Percentiles rank a stretch among this genome's conserved stretches.
These are phyloP conservation scores for Oligia strigilis DNA, from an alignment of 2,888 invertebrate genomes.

Conservation along the genomic window DNA sequence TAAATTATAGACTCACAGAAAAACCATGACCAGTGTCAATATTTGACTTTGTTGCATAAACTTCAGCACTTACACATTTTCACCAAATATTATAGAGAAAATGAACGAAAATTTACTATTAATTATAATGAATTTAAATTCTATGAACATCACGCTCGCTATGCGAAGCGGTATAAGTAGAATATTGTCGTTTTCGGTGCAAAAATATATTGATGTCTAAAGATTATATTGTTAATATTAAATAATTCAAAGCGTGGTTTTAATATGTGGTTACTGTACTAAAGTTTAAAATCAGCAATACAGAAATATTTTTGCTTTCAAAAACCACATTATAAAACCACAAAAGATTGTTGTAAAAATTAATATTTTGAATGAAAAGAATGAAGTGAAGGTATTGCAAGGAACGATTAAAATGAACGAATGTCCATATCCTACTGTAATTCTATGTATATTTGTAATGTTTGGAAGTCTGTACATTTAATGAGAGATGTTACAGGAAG, in stretches of 20 bases:
- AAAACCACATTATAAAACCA: constrained; percentile 46
- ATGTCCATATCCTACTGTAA: constrained; percentile 78
- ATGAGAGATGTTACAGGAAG: constrained; percentile 29
- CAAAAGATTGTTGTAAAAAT: constrained; percentile 36
- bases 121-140: constrained; percentile 49
- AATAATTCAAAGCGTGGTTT: constrained; percentile 49
- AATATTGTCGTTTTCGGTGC: constrained; percentile 66
- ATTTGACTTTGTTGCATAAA: constrained; percentile 12
- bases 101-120: constrained; percentile 49
- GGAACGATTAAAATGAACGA: constrained; percentile 59
- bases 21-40: not conserved
- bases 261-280: constrained; percentile 43
- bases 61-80: not conserved
- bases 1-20: not conserved
- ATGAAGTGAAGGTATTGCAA: constrained; percentile 59
- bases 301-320: constrained; percentile 34
- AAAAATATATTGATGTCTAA: constrained; percentile 68
- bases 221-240: constrained; percentile 59
- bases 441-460: constrained; percentile 62
- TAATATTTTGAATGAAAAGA: constrained; percentile 49
- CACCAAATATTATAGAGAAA: constrained; percentile 13
- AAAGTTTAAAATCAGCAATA: constrained; percentile 10
- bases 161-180: constrained; percentile 59
- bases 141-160: constrained; percentile 52
- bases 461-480: constrained; percentile 48